Evolutionary conservation across 2,113 vertebrate species (phyloP), one percentile per base, ranked within the genome.

Genomic region (Notarius quadriscutis): DNA sequence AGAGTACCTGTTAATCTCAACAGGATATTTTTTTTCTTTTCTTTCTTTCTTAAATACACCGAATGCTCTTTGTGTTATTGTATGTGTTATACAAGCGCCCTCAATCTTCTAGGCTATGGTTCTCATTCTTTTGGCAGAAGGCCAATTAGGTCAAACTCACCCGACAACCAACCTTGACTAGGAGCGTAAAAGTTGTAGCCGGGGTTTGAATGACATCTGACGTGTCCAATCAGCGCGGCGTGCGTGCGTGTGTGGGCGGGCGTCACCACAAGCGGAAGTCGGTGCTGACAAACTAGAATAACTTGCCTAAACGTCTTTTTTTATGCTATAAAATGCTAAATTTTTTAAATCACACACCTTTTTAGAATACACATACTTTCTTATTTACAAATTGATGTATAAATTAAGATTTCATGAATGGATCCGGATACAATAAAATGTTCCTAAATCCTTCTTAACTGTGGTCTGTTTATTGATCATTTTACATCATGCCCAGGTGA

Each of bases 141-240:
- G 88, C 92, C 92, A 92, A 92, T 89, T 91, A 90, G 91, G 92
- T 92, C 91, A 92, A 90, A 91, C 51, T 62, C 85, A 74, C 90
- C 18, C n/a, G 3, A 15, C 91, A 91, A 89, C 85, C 92, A 79
- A 91, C 22, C 90, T 87, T 91, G 83, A 84, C 20, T 34, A 4
- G 18, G 22, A 63, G 58, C 10, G 82, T 60, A 72, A 81, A 85
- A 77, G 10, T 25, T 10, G 48, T 62, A 6, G 50, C 22, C 11
- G 72, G 48, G 1, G 9, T 0, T 9, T 69, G 48, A 78, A 7
- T 89, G 90, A 87, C 87, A 63, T 1, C 0, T 34, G 27, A 8
- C 5, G 1, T 14, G 78, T 58, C 90, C 90, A 91, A 90, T 91
- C 89, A 81, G 63, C 60, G 74, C 17, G 27, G 57, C 48, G 80